A percentile compares a stretch with the other conserved stretches of the same genome.
Conservation (phyloP, 2,113 vertebrate genomes). For the Cyphomyrus discorhynchus region DNA sequence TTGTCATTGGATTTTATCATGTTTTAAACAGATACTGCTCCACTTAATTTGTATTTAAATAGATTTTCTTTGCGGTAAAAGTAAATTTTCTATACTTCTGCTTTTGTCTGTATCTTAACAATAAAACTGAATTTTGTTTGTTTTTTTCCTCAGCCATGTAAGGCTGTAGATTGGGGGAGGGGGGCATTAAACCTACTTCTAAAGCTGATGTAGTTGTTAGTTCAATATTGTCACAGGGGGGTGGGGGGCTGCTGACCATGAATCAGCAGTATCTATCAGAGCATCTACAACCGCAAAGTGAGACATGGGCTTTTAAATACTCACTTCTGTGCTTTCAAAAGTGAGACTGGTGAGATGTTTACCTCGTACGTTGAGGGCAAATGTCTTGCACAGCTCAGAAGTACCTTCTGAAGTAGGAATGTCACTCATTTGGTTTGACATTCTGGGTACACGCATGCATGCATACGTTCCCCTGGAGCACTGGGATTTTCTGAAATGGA, state of each 20-base stretch:
- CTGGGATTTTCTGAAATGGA: not conserved
- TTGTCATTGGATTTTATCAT: not conserved
- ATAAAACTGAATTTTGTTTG: not conserved
- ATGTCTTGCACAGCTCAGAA: not conserved
- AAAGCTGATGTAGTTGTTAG: not conserved
- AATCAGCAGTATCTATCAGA: not conserved
- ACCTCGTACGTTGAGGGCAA: not conserved
- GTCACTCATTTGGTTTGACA: not conserved
- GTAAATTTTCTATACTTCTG: not conserved
- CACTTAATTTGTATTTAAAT: not conserved
- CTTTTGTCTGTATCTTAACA: not conserved
- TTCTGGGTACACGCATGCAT: not conserved
- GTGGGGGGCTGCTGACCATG: not conserved
- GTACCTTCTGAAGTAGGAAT: not conserved
- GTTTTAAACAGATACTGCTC: not conserved
- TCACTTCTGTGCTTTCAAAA: not conserved
- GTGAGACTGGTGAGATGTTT: not conserved
- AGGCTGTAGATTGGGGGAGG: not conserved
- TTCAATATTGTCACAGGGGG: not conserved
- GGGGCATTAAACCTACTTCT: not conserved
- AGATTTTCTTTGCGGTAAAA: not conserved
- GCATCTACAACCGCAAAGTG: not conserved
- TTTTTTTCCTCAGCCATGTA: not conserved
- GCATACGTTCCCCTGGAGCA: not conserved
- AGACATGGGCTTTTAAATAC: not conserved